Conservation (phyloP, 1,140 invertebrate genomes). For the Adoxophyes honmai region DNA sequence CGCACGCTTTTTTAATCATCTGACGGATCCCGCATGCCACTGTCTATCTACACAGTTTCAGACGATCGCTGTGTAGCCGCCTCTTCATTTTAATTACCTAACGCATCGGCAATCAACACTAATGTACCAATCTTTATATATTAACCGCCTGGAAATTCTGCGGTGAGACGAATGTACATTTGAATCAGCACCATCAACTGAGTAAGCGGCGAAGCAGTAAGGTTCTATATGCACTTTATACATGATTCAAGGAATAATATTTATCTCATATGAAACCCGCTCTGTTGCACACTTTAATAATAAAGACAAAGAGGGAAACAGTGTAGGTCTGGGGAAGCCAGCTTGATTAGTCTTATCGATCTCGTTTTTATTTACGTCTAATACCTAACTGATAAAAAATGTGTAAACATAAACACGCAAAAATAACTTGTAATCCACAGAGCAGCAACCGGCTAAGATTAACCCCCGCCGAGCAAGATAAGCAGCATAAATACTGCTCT, state of each 20-base stretch:
- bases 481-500: slow-evolving; percentile 23
- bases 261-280: no score
- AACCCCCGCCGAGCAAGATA: slow-evolving; percentile 1
- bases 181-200: no score
- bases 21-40: slow-evolving; percentile 33
- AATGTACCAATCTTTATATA: no score
- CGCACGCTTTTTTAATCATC: slow-evolving; percentile 70
- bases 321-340: no score
- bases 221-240: no score
- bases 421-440: slow-evolving; percentile 30
- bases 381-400: slow-evolving; percentile 50
- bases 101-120: background rate
- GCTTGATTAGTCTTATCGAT: slow-evolving; percentile 43
- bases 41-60: background rate
- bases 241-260: no score
- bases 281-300: no score
- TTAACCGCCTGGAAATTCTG: no score
- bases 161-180: no score
- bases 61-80: background rate
- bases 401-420: slow-evolving; percentile 42
- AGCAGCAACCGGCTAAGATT: slow-evolving; percentile 18
- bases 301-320: no score
- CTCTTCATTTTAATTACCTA: background rate
- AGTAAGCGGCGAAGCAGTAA: no score
- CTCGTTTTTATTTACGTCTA: slow-evolving; percentile 55